Evolutionary conservation across 1,140 invertebrate species (phyloP).

Genomic region (Heliconius congener): DNA sequence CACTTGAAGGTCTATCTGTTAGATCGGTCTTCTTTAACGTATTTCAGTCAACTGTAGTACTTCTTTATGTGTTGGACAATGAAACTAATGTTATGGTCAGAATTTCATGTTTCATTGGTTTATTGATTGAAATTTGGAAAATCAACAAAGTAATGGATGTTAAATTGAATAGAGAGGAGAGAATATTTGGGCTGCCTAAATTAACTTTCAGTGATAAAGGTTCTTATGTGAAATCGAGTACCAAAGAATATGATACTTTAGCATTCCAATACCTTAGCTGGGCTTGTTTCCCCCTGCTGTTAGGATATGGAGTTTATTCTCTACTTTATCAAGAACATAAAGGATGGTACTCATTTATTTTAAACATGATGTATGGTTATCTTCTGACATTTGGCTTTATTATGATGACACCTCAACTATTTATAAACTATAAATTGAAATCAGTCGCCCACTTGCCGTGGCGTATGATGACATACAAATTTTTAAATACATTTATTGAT

Average conservation of each 20-base stretch:
- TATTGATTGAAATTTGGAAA: conserved; percentile 99
- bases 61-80: conserved; percentile 98
- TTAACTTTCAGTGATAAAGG: conserved; percentile 95
- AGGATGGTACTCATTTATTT: conserved; percentile 97
- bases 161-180: conserved; percentile 88
- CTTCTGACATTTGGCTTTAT: conserved; percentile 99
- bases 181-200: conserved; percentile 90
- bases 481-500: conserved; percentile 99
- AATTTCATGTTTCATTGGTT: conserved; percentile 95
- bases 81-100: conserved; percentile 98
- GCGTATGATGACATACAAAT: conserved; percentile 99
- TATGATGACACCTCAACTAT: conserved; percentile 99
- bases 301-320: conserved; percentile 97
- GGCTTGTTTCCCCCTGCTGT: conserved; percentile 95
- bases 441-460: conserved; percentile 99
- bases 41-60: conserved; percentile 96
- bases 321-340: conserved; percentile 98
- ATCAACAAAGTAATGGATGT: conserved; percentile 98
- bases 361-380: conserved; percentile 99
- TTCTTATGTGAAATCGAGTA: conserved; percentile 97
- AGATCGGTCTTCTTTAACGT: conserved; percentile 99
- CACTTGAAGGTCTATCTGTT: conserved; percentile 97
- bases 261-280: conserved; percentile 99
- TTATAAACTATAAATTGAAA: conserved; percentile 99
- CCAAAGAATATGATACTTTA: conserved; percentile 96